Conservation (phyloP, 2,797 vertebrate genomes). For the Pampus argenteus region DNA sequence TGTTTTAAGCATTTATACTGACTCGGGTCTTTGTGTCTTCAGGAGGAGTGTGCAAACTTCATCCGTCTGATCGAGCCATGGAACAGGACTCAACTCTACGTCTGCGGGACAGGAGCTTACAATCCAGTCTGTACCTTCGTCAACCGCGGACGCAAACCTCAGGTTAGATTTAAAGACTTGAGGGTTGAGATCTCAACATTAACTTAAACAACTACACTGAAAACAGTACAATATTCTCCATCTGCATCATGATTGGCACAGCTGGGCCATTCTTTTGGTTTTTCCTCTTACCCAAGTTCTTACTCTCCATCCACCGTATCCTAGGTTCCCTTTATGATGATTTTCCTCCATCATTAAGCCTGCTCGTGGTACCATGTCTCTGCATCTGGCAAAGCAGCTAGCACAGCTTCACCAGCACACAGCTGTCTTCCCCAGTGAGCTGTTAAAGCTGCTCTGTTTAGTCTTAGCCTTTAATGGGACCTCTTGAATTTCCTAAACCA, state of each 20-base stretch:
- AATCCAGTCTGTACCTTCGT: slow-evolving; percentile 96
- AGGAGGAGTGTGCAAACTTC: slow-evolving; percentile 98
- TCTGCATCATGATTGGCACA: slow-evolving; percentile 29
- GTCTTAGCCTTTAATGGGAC: slow-evolving; percentile 80
- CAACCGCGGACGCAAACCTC: slow-evolving; percentile 94
- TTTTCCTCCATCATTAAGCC: slow-evolving; percentile 62
- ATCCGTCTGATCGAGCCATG: slow-evolving; percentile 97
- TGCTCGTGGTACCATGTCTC: slow-evolving; percentile 49
- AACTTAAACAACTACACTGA: not conserved
- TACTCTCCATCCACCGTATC: slow-evolving; percentile 46
- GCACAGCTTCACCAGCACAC: slow-evolving; percentile 58
- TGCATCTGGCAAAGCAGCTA: slow-evolving; percentile 46
- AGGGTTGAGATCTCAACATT: slow-evolving; percentile 1
- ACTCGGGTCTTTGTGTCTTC: slow-evolving; percentile 49
- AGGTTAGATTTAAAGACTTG: slow-evolving; percentile 83
- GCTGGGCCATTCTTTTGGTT: slow-evolving; percentile 22
- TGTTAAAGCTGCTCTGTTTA: slow-evolving; percentile 78
- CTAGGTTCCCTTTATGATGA: slow-evolving; percentile 46
- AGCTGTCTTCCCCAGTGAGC: slow-evolving; percentile 79
- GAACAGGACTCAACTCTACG: slow-evolving; percentile 97
- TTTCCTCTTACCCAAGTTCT: slow-evolving; percentile 15
- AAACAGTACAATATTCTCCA: slow-evolving; percentile 27
- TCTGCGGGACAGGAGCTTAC: slow-evolving; percentile 97
- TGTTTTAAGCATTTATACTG: slow-evolving; percentile 21
- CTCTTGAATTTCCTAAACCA: slow-evolving; percentile 76